A percentile compares a stretch with the other conserved stretches of the same genome.
Evolutionary conservation across 37 sponge, comb jelly and placozoan species (phyloP).

Genomic region (Amphimedon queenslandica): DNA sequence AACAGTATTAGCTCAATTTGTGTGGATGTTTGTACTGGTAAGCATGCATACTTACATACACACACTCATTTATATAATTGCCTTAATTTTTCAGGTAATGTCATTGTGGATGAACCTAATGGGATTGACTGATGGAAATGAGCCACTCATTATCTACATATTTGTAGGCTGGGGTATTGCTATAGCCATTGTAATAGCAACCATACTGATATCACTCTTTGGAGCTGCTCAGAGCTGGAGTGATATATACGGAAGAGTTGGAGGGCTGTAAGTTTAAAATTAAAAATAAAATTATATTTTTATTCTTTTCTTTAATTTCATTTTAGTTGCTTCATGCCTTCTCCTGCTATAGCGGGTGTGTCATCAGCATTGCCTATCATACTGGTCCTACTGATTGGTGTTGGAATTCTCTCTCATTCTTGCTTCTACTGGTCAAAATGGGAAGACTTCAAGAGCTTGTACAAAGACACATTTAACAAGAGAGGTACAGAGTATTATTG

Average conservation of each 20-base stretch:
- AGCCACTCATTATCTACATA: constrained; percentile 57
- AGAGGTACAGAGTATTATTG: constrained; percentile 26
- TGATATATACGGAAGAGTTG: constrained; percentile 1
- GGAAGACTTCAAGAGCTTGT: constrained; percentile 65
- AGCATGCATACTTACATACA: neutral
- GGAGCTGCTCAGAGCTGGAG: neutral
- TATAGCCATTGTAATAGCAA: constrained; percentile 31
- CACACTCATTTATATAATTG: neutral
- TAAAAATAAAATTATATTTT: neutral
- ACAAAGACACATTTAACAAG: constrained; percentile 67
- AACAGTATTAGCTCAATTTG: constrained; percentile 53
- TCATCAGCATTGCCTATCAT: constrained; percentile 55
- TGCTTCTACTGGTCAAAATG: constrained; percentile 68
- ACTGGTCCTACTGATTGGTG: constrained; percentile 36
- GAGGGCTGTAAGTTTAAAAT: neutral
- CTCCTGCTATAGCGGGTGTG: constrained; percentile 30
- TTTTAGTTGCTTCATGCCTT: constrained; percentile 72
- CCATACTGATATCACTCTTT: constrained; percentile 49
- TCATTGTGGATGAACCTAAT: constrained; percentile 69
- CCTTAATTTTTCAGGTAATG: neutral
- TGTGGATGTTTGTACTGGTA: constrained; percentile 56
- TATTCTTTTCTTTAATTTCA: neutral
- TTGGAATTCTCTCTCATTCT: constrained; percentile 57
- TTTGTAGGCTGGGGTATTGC: constrained; percentile 43
- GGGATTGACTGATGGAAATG: constrained; percentile 50